Evolutionary conservation across 2,113 vertebrate species (phyloP), one percentile per base, ranked within the genome.

Genomic region (Grallaria varia): DNA sequence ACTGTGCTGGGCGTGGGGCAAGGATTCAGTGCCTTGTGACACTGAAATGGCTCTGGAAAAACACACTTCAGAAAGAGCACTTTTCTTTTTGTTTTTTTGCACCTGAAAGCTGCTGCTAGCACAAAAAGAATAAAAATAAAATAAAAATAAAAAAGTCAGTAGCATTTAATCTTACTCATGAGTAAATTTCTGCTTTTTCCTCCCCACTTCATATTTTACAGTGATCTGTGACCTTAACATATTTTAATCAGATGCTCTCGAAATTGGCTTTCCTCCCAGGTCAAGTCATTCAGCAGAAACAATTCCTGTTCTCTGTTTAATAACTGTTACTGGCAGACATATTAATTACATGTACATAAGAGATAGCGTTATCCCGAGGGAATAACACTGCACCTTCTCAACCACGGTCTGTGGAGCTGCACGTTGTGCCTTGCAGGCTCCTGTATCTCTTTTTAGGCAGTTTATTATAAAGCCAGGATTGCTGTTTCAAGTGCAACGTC

Each of bases 331-430:
- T 89, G 82, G 93, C 96, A 97, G 89, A 96, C 94, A 91, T 95
- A 95, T 97, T 96, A 96, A 97, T 97, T 97, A 96, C 95, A 94
- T 88, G 88, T 87, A 91, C 90, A 95, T 88, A 96, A 93, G 94
- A 97, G 90, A 97, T 83, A 94, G 73, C 16, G 5, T 50, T 88
- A 74, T 77, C 90, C 87, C 67, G 64, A 39, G 86, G 84, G 96
- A 97, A 87, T 66, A 95, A 47, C 81, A 44, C 28, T 79, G 84
- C 89, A 96, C 74, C 93, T 96, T 96, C 96, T 86, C 84, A 62
- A 30, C 30, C 24, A 11, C 63, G 63, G 64, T 5, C 67, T 68
- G 28, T 27, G 91, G 90, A 92, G 78, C 83, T 96, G 56, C 81
- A 50, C 8, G 0, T 63, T 89, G 49, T 45, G 85, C 83, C 92